A percentile compares a stretch with the other conserved stretches of the same genome.
Conservation (phyloP, 2,888 invertebrate genomes). For the Abscondita cerata region DNA sequence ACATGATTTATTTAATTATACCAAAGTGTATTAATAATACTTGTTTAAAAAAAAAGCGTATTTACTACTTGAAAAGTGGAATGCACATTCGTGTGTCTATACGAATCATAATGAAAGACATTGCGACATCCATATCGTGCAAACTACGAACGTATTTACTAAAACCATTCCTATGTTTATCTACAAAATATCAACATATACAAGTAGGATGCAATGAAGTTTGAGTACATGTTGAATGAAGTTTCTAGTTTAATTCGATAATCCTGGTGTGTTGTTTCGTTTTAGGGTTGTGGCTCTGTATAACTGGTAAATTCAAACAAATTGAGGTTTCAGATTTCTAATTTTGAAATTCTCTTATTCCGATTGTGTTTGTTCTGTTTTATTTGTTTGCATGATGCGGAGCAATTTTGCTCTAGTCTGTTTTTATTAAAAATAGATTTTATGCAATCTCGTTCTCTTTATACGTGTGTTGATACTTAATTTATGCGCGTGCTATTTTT, state of each 20-base stretch:
- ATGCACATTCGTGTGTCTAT: constrained; percentile 21
- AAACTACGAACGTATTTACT: constrained; percentile 8
- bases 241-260: constrained; percentile 33
- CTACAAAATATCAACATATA: constrained; percentile 9
- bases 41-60: no score
- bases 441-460: not conserved
- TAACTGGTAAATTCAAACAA: constrained; percentile 28
- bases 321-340: constrained; percentile 28
- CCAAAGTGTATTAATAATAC: no score
- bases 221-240: not conserved
- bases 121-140: constrained; percentile 16
- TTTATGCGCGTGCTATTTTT: not conserved
- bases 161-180: constrained; percentile 1
- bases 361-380: constrained; percentile 7
- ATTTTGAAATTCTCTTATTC: constrained; percentile 23
- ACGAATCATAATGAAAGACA: constrained; percentile 29
- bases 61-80: constrained; percentile 6
- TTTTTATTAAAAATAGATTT: not conserved
- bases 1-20: no score
- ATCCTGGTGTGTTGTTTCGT: constrained; percentile 25
- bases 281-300: constrained; percentile 21
- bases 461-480: not conserved
- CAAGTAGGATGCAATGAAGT: constrained; percentile 17
- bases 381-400: not conserved
- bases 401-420: not conserved